These are phyloP conservation scores for Hydrolagus colliei DNA, from an alignment of 2,797 vertebrate species.

Conservation along the genomic window DNA sequence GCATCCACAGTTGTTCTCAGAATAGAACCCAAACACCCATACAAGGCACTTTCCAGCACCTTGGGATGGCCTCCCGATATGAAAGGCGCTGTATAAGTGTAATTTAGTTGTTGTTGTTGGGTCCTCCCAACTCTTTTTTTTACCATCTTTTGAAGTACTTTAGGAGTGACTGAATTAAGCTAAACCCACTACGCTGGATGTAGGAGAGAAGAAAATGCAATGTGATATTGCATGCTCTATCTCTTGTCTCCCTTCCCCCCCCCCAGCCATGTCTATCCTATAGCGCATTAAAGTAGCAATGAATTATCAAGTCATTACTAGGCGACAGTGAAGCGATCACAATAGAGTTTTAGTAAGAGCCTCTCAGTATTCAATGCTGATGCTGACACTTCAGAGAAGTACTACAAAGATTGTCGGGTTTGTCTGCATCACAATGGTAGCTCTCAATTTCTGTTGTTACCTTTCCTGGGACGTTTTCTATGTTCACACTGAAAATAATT, in stretches of 20 bases:
- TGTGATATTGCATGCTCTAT: no score
- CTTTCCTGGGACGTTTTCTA: conserved; percentile 8
- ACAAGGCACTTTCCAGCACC: neutral
- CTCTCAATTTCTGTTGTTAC: conserved; percentile 22
- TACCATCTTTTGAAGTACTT: neutral
- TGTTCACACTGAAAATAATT: conserved; percentile 21
- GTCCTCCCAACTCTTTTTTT: neutral
- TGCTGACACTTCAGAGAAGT: neutral
- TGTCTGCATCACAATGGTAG: conserved; percentile 11
- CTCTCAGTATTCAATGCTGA: neutral
- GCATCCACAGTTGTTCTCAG: neutral
- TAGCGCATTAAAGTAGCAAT: conserved; percentile 7
- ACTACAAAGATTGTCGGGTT: conserved; percentile 14
- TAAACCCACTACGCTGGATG: neutral
- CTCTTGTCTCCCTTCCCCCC: no score
- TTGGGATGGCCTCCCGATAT: no score
- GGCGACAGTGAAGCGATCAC: neutral
- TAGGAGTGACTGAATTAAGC: neutral
- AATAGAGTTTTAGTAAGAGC: neutral
- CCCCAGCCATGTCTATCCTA: neutral
- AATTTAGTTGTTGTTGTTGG: no score
- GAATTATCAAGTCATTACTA: neutral
- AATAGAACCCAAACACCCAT: neutral
- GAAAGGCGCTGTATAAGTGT: no score
- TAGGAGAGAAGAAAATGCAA: no score